Evolutionary conservation across 2,888 invertebrate species (phyloP), one percentile per base, ranked within the genome.

Genomic region (Drosophila cognata): DNA sequence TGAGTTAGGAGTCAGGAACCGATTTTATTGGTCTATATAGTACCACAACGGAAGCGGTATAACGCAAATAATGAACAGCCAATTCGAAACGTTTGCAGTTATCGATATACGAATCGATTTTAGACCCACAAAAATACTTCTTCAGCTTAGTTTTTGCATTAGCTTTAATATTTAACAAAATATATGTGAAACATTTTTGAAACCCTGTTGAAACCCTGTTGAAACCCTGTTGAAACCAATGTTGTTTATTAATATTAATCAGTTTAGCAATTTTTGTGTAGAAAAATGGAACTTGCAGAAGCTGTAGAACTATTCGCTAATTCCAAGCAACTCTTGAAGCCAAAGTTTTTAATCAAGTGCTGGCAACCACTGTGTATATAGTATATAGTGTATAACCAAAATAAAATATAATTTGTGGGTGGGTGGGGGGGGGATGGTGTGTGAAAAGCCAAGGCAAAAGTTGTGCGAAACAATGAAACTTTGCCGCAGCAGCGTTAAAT

Each of bases 391-490:
- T 25, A 33, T 8, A 25, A 48, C 29, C 31, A 25, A 31, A 46
- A 60, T 31, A 52, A 55, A 36, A n/a, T 29, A 16, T 6, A 13
- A 43, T 35, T 28, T 59, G 33, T 56, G 41, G 58, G 52, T 51
- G 7, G 21, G 21, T 29, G 41, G 50, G 35, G 41, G 66, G 43
- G 6, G 31, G 51, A 21, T 68, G 46, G 59, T 61, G 59, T 63
- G 73, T 61, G 71, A 51, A 70, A 69, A 83, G 75, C 67, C 73
- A 74, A 78, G 74, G 74, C 65, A 71, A 71, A 84, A 84, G 71
- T 84, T 84, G 72, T 74, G 63, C 71, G 64, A 85, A 86, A 86
- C 85, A 88, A 88, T 88, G 74, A 85, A 85, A 85, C 85, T 88
- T 88, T 88, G 67, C 64, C 61, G 60, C 63, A 72, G 79, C 69